Evolutionary conservation across 1,140 invertebrate genomes (phyloP).

Genomic region (Dinothrombium tinctorium): DNA sequence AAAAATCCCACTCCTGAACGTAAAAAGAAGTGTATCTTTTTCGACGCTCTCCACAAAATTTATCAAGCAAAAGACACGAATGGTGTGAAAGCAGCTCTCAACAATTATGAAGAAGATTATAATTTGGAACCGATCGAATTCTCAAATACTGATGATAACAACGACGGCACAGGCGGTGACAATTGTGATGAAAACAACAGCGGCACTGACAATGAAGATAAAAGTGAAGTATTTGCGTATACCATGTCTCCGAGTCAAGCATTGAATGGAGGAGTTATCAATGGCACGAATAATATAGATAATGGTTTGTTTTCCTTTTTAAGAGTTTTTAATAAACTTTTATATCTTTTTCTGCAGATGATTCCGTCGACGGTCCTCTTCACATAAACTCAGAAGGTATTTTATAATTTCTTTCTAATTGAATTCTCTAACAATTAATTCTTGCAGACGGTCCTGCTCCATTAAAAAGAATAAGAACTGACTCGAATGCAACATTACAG

Average conservation of each 20-base stretch:
- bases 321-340: not conserved
- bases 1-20: slow-evolving; percentile 11
- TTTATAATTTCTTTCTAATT: not conserved
- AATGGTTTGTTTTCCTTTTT: not conserved
- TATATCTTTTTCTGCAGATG: not conserved
- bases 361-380: not conserved
- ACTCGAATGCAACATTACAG: not conserved
- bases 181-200: not conserved
- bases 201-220: slow-evolving; percentile 3
- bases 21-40: slow-evolving; percentile 13
- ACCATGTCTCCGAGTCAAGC: slow-evolving; percentile 7
- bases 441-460: not conserved
- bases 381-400: not conserved
- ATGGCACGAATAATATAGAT: not conserved
- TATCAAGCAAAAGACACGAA: slow-evolving; percentile 12
- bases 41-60: slow-evolving; percentile 11
- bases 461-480: not conserved
- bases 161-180: slow-evolving; percentile 1
- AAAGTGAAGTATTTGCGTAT: slow-evolving; percentile 10
- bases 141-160: not conserved
- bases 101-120: slow-evolving; percentile 11
- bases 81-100: not conserved
- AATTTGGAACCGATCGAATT: slow-evolving; percentile 10
- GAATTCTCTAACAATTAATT: not conserved
- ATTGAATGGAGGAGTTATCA: not conserved